Percentiles rank a stretch among this genome's conserved stretches.
These are phyloP conservation scores for Atopsyche davidsoni DNA, from an alignment of 1,140 invertebrate genomes.

Conservation along the genomic window DNA sequence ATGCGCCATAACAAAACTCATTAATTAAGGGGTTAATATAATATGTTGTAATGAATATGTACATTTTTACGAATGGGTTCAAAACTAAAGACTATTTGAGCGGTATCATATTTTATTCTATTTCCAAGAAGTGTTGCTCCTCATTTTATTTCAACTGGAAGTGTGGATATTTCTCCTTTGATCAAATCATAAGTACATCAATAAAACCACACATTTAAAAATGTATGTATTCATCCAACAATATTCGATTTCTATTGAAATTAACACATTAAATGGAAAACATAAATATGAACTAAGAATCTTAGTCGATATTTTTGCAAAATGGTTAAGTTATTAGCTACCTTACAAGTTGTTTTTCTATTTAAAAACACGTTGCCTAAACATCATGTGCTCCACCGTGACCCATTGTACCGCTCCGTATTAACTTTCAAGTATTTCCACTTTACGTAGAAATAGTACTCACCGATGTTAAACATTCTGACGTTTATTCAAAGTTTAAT, in stretches of 20 bases:
- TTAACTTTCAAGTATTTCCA: constrained; percentile 16
- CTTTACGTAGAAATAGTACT: constrained; percentile 11
- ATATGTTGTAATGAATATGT: constrained; percentile 14
- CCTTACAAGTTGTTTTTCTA: constrained; percentile 18
- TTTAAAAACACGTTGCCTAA: constrained; percentile 25
- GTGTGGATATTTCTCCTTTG: too few relatives aligned
- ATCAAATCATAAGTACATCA: too few relatives aligned
- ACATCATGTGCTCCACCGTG: constrained; percentile 26
- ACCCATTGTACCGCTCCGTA: constrained; percentile 17
- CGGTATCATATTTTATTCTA: too few relatives aligned
- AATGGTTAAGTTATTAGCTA: constrained; percentile 22
- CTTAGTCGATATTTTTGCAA: constrained; percentile 3
- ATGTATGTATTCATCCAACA: constrained; percentile 24
- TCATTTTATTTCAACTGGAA: too few relatives aligned
- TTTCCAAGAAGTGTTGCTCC: too few relatives aligned
- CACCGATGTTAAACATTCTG: constrained; percentile 15
- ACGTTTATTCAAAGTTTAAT: constrained; percentile 11
- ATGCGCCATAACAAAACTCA: too few relatives aligned
- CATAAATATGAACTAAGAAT: neutral
- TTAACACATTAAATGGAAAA: neutral
- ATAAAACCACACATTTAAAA: too few relatives aligned
- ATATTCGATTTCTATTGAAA: constrained; percentile 2
- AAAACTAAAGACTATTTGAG: constrained; percentile 23
- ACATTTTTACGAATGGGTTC: constrained; percentile 21
- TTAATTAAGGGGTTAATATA: too few relatives aligned